These are phyloP conservation scores for Clarias macrocephalus DNA, from an alignment of 2,113 vertebrate species.

Conservation along the genomic window DNA sequence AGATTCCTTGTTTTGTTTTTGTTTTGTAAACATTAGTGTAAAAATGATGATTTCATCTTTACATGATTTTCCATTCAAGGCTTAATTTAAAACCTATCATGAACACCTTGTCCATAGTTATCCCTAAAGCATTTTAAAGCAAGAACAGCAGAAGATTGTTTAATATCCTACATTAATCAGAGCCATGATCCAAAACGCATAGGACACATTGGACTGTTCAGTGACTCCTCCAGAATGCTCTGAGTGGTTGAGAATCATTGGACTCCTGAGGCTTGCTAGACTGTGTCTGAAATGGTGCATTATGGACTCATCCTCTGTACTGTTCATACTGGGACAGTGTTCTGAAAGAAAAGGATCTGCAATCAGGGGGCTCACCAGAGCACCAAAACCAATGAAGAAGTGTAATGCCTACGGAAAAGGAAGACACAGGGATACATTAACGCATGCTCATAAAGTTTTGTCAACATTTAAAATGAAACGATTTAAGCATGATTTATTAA, in stretches of 20 bases:
- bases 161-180: conserved; percentile 85
- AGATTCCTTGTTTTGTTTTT: not conserved
- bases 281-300: conserved; percentile 81
- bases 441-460: not conserved
- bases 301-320: conserved; percentile 75
- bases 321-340: conserved; percentile 78
- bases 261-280: conserved; percentile 53
- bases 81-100: not conserved
- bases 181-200: conserved; percentile 99
- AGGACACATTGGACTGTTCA: conserved; percentile 79
- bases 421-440: not conserved
- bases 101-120: not conserved
- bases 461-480: not conserved
- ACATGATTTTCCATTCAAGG: not conserved
- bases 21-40: not conserved
- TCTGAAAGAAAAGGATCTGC: conserved; percentile 95
- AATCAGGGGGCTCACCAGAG: conserved; percentile 90
- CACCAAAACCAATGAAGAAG: conserved; percentile 94
- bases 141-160: no score
- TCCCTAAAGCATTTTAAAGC: not conserved
- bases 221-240: conserved; percentile 45
- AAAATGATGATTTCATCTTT: not conserved
- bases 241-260: conserved; percentile 12
- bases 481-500: not conserved
- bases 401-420: conserved; percentile 83